Base-by-base conservation (phyloP, 1,140 invertebrate species). In the Coptotermes formosanus region DNA sequence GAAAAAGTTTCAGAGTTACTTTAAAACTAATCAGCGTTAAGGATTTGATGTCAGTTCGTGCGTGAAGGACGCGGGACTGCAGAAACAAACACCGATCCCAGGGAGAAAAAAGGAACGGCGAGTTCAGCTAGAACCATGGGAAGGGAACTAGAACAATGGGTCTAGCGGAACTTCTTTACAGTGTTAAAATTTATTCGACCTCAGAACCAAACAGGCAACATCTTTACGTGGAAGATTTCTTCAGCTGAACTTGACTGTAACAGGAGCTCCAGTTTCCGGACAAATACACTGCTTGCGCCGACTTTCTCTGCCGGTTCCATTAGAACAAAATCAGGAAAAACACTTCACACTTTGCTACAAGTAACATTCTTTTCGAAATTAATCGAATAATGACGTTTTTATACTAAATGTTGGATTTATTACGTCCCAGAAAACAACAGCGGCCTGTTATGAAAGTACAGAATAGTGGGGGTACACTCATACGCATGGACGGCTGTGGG, bases 21-120 rank as follows among this genome's bases (percentile, higher is more conserved):
- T 75, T 8, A 75, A 75, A 75, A 75, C 64, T 75, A 75, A 75
- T 75, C 64, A 75, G 64, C 64, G 25, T 75, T 75, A 75, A 75
- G 64, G 64, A 75, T 75, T 64, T 75, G n/a, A 75, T 75, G 64
- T 1, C 64, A 75, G 64, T 75, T 30, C 64, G 64, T n/a, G 64
- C 64, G 64, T 75, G 25, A 75, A 75, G 9, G 64, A 75, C 64
- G 64, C 25, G 25, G 2, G 52, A 19, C 52, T 75, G 64, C 52
- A 75, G 64, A 30, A 75, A 30, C 64, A n/a, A 75, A 75, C 16
- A 75, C 64, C 25, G 64, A 75, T 75, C 25, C 25, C 7, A 25
- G 8, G 64, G n/a, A 75, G 64, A n/a, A 30, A 6, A 30, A 75
- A 30, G 21, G 59, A 23, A 23, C 9, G 59, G 2, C 21, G n/a